Percentiles rank a stretch among this genome's conserved stretches.
phyloP scores from a whole-genome alignment of 2,888 invertebrate genomes.

The Nomada fabriciana region DNA sequence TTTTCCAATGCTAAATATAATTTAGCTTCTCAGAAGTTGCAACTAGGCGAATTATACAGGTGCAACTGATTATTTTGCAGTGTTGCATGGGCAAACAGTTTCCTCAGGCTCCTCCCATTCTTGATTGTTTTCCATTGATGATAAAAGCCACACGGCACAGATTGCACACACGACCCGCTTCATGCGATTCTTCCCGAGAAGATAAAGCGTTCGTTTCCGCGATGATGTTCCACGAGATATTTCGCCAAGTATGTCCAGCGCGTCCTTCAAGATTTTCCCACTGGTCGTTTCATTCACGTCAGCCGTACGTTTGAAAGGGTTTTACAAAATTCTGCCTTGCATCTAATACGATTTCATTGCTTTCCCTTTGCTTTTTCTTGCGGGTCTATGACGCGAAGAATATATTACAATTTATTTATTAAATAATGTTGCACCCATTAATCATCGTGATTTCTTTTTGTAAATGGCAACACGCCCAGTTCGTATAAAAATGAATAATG shows the following conservation, averaged over 20 bases:
- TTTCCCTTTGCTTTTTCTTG: not conserved
- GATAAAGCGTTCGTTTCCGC: conserved; percentile 68
- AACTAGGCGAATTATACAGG: not conserved
- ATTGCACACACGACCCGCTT: conserved; percentile 63
- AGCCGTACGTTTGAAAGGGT: conserved; percentile 18
- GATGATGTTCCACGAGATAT: conserved; percentile 71
- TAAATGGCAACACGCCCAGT: too few species aligned
- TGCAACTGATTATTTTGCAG: conserved; percentile 25
- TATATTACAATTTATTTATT: too few species aligned
- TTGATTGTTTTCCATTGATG: conserved; percentile 65
- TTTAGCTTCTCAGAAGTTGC: not conserved
- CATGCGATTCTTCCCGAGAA: conserved; percentile 61
- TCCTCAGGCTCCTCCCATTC: conserved; percentile 50
- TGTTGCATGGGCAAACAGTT: conserved; percentile 31
- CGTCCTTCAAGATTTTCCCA: conserved; percentile 70
- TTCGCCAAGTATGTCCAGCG: conserved; percentile 40
- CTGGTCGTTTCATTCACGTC: conserved; percentile 57
- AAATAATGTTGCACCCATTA: too few species aligned
- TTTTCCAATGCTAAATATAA: too few species aligned
- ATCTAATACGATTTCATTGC: not conserved
- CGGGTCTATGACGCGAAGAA: too few species aligned
- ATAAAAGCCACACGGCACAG: conserved; percentile 58
- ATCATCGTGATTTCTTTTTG: too few species aligned
- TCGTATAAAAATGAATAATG: too few species aligned
- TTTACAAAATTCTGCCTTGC: conserved; percentile 17